Conservation (phyloP, 2,113 vertebrate genomes). For the Megaptera novaeangliae region DNA sequence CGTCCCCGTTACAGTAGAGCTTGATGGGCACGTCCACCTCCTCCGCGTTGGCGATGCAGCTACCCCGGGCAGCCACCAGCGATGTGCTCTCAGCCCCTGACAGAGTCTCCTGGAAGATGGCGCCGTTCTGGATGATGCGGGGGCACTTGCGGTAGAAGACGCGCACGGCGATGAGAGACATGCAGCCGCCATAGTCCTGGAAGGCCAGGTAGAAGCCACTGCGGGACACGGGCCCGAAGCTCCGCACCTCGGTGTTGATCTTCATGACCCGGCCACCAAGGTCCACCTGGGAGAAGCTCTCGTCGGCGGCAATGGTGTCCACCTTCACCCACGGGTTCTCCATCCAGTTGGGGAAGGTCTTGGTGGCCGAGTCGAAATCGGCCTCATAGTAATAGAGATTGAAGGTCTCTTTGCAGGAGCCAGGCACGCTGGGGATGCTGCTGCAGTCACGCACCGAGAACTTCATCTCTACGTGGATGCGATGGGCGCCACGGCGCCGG, state of each 20-base stretch:
- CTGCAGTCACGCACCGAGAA: slow-evolving; percentile 97
- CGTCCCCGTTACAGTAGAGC: slow-evolving; percentile 95
- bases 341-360: slow-evolving; percentile 92
- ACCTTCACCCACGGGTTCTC: slow-evolving; percentile 98
- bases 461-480: slow-evolving; percentile 98
- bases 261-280: slow-evolving; percentile 95
- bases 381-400: slow-evolving; percentile 96
- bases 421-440: slow-evolving; percentile 95
- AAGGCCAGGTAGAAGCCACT: slow-evolving; percentile 95
- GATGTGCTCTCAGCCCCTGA: slow-evolving; percentile 97
- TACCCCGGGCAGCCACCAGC: slow-evolving; percentile 91
- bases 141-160: slow-evolving; percentile 97
- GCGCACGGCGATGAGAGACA: slow-evolving; percentile 94
- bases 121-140: slow-evolving; percentile 89
- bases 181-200: slow-evolving; percentile 97
- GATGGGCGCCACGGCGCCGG: slow-evolving; percentile 89
- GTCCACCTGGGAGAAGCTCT: slow-evolving; percentile 98
- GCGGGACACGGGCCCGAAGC: slow-evolving; percentile 94
- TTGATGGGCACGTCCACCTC: slow-evolving; percentile 98
- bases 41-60: slow-evolving; percentile 91
- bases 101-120: slow-evolving; percentile 93
- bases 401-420: slow-evolving; percentile 98
- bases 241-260: slow-evolving; percentile 95
- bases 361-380: slow-evolving; percentile 89
- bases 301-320: slow-evolving; percentile 95